Percentiles rank a stretch among this genome's conserved stretches.
phyloP scores from a whole-genome alignment of 23 tunicate species.

The Phallusia fumigata region DNA sequence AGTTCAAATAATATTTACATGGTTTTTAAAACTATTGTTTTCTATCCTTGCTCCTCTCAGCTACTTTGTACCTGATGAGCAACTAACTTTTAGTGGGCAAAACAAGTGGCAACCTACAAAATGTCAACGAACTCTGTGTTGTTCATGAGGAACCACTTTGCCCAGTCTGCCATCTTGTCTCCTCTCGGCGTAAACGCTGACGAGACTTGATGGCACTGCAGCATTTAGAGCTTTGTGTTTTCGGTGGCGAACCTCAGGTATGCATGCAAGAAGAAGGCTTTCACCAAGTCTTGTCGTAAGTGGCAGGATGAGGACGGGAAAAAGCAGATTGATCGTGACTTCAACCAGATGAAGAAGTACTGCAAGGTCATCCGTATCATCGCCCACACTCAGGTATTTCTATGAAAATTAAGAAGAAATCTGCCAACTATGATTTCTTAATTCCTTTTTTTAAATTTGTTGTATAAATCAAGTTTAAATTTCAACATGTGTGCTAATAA shows the following conservation, averaged over 20 bases:
- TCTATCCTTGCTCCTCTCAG: conserved; percentile 49
- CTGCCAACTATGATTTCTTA: too few relatives aligned
- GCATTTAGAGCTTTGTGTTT: background rate
- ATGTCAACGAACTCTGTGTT: background rate
- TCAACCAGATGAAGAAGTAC: conserved; percentile 86
- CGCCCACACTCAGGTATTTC: conserved; percentile 99
- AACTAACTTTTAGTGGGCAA: background rate
- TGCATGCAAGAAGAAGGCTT: conserved; percentile 97
- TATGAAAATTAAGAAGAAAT: background rate
- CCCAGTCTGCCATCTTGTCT: conserved; percentile 31
- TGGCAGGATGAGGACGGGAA: conserved; percentile 98
- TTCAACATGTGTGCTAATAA: background rate
- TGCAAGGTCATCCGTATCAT: conserved; percentile 89
- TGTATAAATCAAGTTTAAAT: background rate
- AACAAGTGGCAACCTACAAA: background rate
- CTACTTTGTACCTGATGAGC: conserved; percentile 28
- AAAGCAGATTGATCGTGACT: conserved; percentile 78
- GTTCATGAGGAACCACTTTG: conserved; percentile 16
- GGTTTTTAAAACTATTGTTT: background rate
- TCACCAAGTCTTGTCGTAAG: conserved; percentile 80
- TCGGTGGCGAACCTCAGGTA: conserved; percentile 37
- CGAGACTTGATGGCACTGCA: conserved; percentile 33
- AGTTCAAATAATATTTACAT: background rate
- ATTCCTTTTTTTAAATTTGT: too few relatives aligned
- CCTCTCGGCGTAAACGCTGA: conserved; percentile 76